These are phyloP conservation scores for Actinernus sp. DNA, from an alignment of 92 coral and sea anemone species.

Conservation along the genomic window DNA sequence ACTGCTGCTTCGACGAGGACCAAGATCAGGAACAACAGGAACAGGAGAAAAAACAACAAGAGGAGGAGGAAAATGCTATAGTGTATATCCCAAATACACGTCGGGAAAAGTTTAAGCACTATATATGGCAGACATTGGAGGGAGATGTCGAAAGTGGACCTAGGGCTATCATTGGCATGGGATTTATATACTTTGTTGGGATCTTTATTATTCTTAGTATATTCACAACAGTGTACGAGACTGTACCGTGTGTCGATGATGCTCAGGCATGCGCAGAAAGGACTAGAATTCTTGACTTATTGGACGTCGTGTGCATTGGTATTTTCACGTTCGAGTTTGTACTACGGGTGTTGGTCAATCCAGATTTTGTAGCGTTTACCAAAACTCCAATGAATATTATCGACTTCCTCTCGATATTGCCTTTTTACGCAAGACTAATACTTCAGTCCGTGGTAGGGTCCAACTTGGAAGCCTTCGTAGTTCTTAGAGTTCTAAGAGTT, in stretches of 20 bases:
- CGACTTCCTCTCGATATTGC: conserved; percentile 88
- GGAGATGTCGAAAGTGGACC: conserved; percentile 81
- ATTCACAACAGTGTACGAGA: conserved; percentile 91
- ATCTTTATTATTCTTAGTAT: conserved; percentile 91
- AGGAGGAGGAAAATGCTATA: conserved; percentile 13
- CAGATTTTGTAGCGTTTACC: conserved; percentile 57
- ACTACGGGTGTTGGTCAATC: conserved; percentile 74
- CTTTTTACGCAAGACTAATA: conserved; percentile 78
- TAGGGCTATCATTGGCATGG: conserved; percentile 72
- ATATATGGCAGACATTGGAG: conserved; percentile 79
- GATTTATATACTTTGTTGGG: conserved; percentile 80
- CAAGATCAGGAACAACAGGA: conserved; percentile 64
- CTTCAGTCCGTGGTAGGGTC: conserved; percentile 69
- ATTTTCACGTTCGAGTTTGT: conserved; percentile 86
- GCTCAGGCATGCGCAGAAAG: conserved; percentile 64
- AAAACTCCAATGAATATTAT: conserved; percentile 87
- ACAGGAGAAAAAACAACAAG: conserved; percentile 47
- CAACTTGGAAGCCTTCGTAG: conserved; percentile 88
- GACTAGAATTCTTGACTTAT: conserved; percentile 66
- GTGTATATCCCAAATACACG: conserved; percentile 1
- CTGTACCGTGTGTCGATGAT: conserved; percentile 81
- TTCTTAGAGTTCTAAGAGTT: conserved; percentile 88
- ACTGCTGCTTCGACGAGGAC: conserved; percentile 94
- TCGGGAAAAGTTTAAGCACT: conserved; percentile 56
- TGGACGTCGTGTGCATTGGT: conserved; percentile 83